Conservation (phyloP, 2,113 vertebrate species). For the Aptenodytes patagonicus region DNA sequence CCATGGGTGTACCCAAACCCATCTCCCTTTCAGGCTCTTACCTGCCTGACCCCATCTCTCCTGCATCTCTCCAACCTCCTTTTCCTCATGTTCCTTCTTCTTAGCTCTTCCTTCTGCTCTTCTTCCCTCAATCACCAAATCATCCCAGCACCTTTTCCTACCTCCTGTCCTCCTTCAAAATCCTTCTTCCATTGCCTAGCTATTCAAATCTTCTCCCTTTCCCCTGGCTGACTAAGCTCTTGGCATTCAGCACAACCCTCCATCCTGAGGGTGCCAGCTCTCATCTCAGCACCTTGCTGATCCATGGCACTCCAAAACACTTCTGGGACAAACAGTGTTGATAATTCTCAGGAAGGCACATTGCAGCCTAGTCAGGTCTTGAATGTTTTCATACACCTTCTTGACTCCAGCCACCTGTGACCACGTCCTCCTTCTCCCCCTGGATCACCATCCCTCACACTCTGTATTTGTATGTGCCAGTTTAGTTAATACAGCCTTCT, state of each 20-base stretch:
- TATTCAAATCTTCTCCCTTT: neutral
- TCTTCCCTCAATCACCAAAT: neutral
- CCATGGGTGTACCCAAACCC: fast-evolving
- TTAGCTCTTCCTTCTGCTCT: neutral
- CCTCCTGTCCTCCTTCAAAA: neutral
- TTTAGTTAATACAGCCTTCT: neutral
- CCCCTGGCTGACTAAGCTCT: neutral
- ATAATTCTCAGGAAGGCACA: neutral
- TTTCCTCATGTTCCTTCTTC: neutral
- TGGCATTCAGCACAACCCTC: neutral
- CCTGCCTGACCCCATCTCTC: neutral
- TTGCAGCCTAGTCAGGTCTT: neutral
- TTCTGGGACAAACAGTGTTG: neutral
- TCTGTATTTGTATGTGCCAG: neutral
- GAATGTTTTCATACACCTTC: neutral
- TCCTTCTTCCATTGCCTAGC: neutral
- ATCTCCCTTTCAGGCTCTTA: neutral
- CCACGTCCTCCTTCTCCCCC: neutral
- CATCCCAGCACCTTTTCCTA: neutral
- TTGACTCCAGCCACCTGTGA: neutral
- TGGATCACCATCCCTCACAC: neutral
- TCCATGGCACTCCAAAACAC: neutral
- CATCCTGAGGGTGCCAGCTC: neutral
- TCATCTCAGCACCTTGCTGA: neutral
- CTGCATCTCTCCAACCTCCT: neutral